A percentile compares a stretch with the other conserved stretches of the same genome.
These are phyloP conservation scores for Atherinomorus stipes DNA, from an alignment of 2,113 vertebrate genomes.

Conservation along the genomic window DNA sequence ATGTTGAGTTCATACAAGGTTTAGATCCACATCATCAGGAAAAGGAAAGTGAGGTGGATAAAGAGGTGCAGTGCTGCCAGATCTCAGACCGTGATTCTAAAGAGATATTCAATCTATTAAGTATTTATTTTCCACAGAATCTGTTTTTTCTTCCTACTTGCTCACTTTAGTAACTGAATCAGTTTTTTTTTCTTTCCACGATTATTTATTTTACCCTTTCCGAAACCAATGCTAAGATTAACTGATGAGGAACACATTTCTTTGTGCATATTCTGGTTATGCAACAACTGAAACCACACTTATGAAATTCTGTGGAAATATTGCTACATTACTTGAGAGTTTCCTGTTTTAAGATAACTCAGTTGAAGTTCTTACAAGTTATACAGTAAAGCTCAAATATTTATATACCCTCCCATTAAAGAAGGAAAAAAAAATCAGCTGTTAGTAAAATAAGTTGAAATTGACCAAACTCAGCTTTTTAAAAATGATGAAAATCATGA, in stretches of 20 bases:
- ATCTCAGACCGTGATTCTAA: neutral
- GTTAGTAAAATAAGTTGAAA: too few relatives aligned
- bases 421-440: too few relatives aligned
- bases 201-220: neutral
- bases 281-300: neutral
- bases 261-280: neutral
- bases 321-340: neutral
- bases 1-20: neutral
- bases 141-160: neutral
- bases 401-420: too few relatives aligned
- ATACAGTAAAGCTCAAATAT: too few relatives aligned
- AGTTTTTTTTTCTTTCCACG: neutral
- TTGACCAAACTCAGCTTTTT: too few relatives aligned
- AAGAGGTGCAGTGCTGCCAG: neutral
- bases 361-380: too few relatives aligned
- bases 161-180: neutral
- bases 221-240: neutral
- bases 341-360: neutral
- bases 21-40: neutral
- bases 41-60: neutral
- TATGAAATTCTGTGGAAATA: neutral
- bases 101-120: neutral
- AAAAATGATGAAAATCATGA: too few relatives aligned
- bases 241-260: neutral
- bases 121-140: neutral